phyloP scores from a whole-genome alignment of 2,797 vertebrate species.

The Rhinogobio ventralis region DNA sequence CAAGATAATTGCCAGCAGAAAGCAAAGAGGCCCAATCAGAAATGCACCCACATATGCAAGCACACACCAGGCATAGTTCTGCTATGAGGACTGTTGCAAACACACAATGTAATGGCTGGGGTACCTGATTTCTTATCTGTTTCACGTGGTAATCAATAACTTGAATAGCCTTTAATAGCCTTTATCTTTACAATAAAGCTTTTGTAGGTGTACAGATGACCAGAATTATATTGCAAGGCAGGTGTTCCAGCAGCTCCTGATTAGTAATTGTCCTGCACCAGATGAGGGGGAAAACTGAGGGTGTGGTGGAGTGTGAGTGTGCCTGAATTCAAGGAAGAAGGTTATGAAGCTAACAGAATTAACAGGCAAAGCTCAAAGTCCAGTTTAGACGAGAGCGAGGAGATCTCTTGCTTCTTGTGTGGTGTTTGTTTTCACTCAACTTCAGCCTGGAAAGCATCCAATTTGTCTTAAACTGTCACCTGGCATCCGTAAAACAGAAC shows the following conservation, averaged over 20 bases:
- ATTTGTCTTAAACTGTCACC: conserved; percentile 57
- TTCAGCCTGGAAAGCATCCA: conserved; percentile 54
- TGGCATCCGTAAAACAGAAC: conserved; percentile 38
- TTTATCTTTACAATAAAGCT: conserved; percentile 54
- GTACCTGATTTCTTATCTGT: conserved; percentile 23
- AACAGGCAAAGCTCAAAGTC: conserved; percentile 63
- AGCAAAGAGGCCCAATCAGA: neutral
- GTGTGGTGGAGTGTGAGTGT: conserved; percentile 27
- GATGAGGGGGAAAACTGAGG: conserved; percentile 31
- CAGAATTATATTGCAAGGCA: conserved; percentile 45
- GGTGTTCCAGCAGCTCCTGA: conserved; percentile 47
- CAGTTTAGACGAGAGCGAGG: conserved; percentile 42
- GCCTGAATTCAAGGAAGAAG: conserved; percentile 22
- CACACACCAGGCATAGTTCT: neutral
- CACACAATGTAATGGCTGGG: neutral
- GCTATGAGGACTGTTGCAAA: conserved; percentile 14
- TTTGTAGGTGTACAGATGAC: conserved; percentile 25
- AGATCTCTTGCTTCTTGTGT: conserved; percentile 28
- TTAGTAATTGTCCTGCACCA: conserved; percentile 39
- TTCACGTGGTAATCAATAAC: conserved; percentile 49
- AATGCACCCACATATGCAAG: neutral
- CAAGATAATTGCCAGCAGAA: conserved; percentile 29
- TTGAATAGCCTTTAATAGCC: neutral
- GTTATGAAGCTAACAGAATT: conserved; percentile 43
- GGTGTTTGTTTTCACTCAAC: conserved; percentile 42